phyloP scores from a whole-genome alignment of 1,140 invertebrate genomes.

The Vanessa atalanta region DNA sequence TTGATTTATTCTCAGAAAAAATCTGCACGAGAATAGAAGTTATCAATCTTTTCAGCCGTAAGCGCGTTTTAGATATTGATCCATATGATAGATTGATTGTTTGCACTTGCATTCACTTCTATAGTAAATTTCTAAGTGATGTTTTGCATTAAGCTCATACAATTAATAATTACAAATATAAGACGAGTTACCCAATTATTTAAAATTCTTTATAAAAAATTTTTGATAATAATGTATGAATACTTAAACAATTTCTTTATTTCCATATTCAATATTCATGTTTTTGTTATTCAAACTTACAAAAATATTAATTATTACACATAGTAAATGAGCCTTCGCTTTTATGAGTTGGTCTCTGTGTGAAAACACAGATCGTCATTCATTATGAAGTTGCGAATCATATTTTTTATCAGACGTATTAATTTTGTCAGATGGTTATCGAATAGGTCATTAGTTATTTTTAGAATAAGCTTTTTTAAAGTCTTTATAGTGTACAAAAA shows the following conservation, averaged over 20 bases:
- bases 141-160: background rate
- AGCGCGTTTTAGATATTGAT: background rate
- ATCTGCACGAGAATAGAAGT: background rate
- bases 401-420: constrained; percentile 47
- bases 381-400: constrained; percentile 44
- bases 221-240: no score
- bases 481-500: background rate
- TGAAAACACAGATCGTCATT: constrained; percentile 39
- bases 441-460: constrained; percentile 30
- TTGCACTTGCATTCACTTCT: no score
- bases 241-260: background rate
- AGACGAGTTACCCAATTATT: background rate
- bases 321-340: constrained; percentile 16
- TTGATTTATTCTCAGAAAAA: constrained; percentile 29
- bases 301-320: constrained; percentile 6
- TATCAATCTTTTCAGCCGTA: background rate
- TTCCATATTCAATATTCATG: background rate
- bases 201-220: no score
- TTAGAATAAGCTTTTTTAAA: constrained; percentile 15
- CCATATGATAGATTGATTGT: background rate
- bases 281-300: background rate
- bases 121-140: background rate
- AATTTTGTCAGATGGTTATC: constrained; percentile 39
- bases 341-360: constrained; percentile 15
- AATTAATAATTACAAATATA: background rate